Evolutionary conservation across 2,113 vertebrate species (phyloP).

Genomic region (Entomyzon cyanotis): DNA sequence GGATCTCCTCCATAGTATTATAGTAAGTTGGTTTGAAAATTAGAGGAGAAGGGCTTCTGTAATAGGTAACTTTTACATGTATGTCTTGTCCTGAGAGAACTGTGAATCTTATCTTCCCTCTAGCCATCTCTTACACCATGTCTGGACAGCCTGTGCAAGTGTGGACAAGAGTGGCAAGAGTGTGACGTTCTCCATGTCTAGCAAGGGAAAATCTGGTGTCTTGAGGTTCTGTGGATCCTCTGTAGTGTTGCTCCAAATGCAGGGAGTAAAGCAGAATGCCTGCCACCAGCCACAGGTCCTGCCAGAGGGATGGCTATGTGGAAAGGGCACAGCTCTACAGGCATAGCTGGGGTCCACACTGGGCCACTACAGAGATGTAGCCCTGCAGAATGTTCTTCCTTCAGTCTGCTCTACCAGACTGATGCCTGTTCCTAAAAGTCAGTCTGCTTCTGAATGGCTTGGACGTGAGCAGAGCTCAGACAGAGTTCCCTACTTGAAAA

Average conservation of each 20-base stretch:
- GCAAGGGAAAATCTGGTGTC: background rate
- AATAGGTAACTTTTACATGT: background rate
- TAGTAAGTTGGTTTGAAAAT: background rate
- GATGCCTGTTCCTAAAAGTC: background rate
- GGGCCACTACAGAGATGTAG: rapidly evolving
- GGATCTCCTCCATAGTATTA: background rate
- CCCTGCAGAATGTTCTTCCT: background rate
- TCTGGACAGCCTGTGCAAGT: background rate
- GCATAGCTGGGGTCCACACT: background rate
- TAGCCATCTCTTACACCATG: background rate
- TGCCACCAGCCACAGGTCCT: background rate
- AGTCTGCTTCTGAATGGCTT: background rate
- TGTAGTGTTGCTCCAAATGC: background rate
- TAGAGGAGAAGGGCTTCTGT: background rate
- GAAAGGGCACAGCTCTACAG: background rate
- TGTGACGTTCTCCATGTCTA: background rate
- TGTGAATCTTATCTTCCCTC: background rate
- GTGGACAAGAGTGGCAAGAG: background rate
- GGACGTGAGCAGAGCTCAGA: background rate
- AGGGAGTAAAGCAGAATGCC: background rate
- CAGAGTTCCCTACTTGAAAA: background rate
- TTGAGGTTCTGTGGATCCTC: background rate
- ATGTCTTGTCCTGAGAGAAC: background rate
- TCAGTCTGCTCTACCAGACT: background rate
- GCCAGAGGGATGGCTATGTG: background rate